phyloP scores from a whole-genome alignment of 2,113 vertebrate genomes.

The Rhodinocichla rosea region DNA sequence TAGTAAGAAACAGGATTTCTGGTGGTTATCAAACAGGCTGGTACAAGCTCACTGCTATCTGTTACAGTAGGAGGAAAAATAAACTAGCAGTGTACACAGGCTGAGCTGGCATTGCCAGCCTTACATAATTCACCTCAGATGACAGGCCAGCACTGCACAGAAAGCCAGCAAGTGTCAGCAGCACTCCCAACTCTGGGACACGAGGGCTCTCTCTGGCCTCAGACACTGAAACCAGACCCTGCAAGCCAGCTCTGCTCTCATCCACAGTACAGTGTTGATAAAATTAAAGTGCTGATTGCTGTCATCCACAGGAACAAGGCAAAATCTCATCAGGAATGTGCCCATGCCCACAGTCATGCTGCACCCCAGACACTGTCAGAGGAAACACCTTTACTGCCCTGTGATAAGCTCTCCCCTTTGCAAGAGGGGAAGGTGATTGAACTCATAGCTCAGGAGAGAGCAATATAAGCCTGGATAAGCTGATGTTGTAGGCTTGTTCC shows the following conservation, averaged over 20 bases:
- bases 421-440: background rate
- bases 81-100: background rate
- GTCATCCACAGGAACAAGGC: background rate
- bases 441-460: background rate
- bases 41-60: background rate
- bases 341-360: background rate
- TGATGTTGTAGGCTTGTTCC: background rate
- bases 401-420: background rate
- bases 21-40: background rate
- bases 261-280: rapidly evolving
- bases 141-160: background rate
- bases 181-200: rapidly evolving
- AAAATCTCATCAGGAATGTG: background rate
- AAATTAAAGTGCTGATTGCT: background rate
- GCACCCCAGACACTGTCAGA: background rate
- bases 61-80: background rate
- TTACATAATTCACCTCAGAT: background rate
- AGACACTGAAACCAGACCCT: background rate
- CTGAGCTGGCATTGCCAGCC: background rate
- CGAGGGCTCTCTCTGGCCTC: rapidly evolving
- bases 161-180: background rate
- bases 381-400: background rate
- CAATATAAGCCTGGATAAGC: background rate
- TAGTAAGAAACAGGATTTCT: background rate
- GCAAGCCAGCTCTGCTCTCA: background rate